phyloP scores from a whole-genome alignment of 2,888 invertebrate species.

The Autographa gamma region DNA sequence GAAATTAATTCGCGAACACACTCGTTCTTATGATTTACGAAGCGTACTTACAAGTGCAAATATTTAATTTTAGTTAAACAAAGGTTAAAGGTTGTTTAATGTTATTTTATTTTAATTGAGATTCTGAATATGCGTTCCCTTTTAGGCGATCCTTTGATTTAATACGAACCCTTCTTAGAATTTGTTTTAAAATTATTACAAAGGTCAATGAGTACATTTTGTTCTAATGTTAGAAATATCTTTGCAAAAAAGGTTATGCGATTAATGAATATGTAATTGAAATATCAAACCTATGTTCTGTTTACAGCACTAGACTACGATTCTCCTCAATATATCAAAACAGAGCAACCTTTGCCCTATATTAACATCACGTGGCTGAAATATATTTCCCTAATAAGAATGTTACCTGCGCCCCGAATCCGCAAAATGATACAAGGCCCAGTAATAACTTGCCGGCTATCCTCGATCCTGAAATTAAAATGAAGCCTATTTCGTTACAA shows the following conservation, averaged over 20 bases:
- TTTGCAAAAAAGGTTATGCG: no score
- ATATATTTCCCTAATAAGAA: constrained; percentile 33
- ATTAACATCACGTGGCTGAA: constrained; percentile 15
- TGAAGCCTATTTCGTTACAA: constrained; percentile 32
- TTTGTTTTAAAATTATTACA: background rate
- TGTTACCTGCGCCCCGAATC: constrained; percentile 18
- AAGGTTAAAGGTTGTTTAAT: constrained; percentile 21
- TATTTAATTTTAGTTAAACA: constrained; percentile 39
- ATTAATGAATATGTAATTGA: background rate
- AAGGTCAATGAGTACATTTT: background rate
- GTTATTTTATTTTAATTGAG: constrained; percentile 26
- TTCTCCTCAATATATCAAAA: background rate
- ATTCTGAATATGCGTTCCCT: constrained; percentile 9
- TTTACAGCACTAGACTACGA: background rate
- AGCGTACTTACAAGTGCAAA: constrained; percentile 36
- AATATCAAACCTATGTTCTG: background rate
- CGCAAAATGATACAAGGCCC: constrained; percentile 26
- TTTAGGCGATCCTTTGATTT: background rate
- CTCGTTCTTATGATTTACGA: constrained; percentile 36
- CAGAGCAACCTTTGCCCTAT: constrained; percentile 7
- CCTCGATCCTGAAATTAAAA: constrained; percentile 41
- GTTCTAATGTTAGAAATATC: background rate
- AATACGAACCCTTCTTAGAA: background rate
- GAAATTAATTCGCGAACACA: constrained; percentile 49
- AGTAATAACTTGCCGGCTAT: constrained; percentile 31